phyloP scores from a whole-genome alignment of 2,888 invertebrate species.

The Odiellus spinosus region DNA sequence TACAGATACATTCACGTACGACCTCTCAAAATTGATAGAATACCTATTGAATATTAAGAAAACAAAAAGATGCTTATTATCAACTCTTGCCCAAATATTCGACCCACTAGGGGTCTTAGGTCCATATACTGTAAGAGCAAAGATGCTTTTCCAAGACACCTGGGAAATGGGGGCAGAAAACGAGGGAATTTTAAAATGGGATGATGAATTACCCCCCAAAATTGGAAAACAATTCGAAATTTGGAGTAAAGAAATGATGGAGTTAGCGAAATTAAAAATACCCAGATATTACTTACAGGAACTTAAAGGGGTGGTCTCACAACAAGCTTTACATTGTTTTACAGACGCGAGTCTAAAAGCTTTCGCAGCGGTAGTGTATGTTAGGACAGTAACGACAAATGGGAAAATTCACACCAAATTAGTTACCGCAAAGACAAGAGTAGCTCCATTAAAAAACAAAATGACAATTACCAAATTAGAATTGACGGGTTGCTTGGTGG shows the following conservation, averaged over 20 bases:
- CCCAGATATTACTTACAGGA: constrained; percentile 3
- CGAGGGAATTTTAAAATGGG: constrained; percentile 16
- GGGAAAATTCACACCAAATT: too few relatives aligned
- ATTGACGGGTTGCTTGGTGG: constrained; percentile 14
- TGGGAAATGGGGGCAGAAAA: constrained; percentile 14
- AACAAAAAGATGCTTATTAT: too few relatives aligned
- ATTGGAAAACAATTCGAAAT: constrained; percentile 1
- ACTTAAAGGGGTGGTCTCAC: too few relatives aligned
- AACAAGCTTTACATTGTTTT: constrained; percentile 13
- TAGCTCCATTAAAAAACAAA: constrained; percentile 18
- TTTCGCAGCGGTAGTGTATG: constrained; percentile 18
- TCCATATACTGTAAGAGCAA: too few relatives aligned
- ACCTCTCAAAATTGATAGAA: too few relatives aligned
- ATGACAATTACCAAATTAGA: constrained; percentile 20
- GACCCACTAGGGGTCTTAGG: too few relatives aligned
- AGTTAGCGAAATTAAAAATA: constrained; percentile 2
- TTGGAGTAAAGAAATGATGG: background rate
- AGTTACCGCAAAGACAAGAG: background rate
- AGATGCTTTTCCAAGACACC: constrained; percentile 18
- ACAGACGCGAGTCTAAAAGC: constrained; percentile 19
- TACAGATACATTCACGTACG: too few relatives aligned
- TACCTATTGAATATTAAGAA: too few relatives aligned
- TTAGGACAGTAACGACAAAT: too few relatives aligned
- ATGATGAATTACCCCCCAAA: constrained; percentile 16
- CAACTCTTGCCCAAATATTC: too few relatives aligned